A percentile compares a stretch with the other conserved stretches of the same genome.
phyloP scores from a whole-genome alignment of 2,113 vertebrate species.

The Silurus asotus region DNA sequence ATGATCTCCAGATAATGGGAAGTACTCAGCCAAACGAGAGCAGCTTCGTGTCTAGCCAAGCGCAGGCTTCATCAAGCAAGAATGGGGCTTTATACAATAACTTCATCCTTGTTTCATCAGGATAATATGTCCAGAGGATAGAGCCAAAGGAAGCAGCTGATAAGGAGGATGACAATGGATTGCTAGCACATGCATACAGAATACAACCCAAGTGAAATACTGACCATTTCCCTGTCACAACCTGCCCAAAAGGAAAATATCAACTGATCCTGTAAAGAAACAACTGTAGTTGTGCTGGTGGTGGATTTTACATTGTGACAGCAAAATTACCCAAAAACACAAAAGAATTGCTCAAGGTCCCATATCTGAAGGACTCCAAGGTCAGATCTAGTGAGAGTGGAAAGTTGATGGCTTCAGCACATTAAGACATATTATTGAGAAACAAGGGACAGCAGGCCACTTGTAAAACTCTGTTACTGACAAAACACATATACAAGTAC shows the following conservation, averaged over 20 bases:
- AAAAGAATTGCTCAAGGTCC: not conserved
- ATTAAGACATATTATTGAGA: slow-evolving; percentile 40
- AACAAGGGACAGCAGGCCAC: slow-evolving; percentile 38
- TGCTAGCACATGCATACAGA: not conserved
- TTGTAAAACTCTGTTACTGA: slow-evolving; percentile 30
- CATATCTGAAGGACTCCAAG: slow-evolving; percentile 24
- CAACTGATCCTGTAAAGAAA: not conserved
- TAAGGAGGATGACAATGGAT: not conserved
- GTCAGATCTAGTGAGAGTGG: slow-evolving; percentile 39
- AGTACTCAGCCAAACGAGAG: slow-evolving; percentile 61
- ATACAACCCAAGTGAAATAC: not conserved
- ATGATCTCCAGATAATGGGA: slow-evolving; percentile 64
- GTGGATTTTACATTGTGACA: not conserved
- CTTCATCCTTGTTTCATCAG: slow-evolving; percentile 39
- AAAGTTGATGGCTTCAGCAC: slow-evolving; percentile 34
- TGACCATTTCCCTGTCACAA: not conserved
- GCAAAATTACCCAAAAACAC: slow-evolving; percentile 18
- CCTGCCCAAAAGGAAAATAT: not conserved
- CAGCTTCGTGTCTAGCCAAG: slow-evolving; percentile 48
- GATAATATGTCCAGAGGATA: slow-evolving; percentile 10
- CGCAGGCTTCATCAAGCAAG: slow-evolving; percentile 47
- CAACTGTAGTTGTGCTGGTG: not conserved
- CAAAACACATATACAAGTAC: slow-evolving; percentile 23
- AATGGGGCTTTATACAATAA: slow-evolving; percentile 43
- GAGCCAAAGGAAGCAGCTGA: not conserved